These are phyloP conservation scores for Lepidurus packardi DNA, from an alignment of 1,140 invertebrate genomes.

Conservation along the genomic window DNA sequence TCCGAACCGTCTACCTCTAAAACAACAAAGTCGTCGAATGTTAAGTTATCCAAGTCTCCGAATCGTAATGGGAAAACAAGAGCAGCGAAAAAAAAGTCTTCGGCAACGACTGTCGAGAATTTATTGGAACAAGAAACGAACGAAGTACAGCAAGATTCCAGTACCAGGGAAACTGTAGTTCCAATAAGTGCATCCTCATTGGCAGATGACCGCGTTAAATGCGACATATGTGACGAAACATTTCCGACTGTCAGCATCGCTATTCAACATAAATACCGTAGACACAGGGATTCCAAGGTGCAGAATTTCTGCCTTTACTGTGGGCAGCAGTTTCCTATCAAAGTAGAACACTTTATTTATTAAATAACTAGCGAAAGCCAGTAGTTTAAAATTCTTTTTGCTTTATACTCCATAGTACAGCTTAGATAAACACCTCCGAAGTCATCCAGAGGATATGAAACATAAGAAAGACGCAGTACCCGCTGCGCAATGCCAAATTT, in stretches of 20 bases:
- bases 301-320: constrained; percentile 62
- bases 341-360: constrained; percentile 50
- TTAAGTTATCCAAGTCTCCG: background rate
- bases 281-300: constrained; percentile 55
- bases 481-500: constrained; percentile 54
- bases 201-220: constrained; percentile 44
- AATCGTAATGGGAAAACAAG: background rate
- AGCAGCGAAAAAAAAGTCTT: background rate
- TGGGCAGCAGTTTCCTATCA: constrained; percentile 62
- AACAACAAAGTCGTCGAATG: background rate
- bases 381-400: background rate
- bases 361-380: background rate
- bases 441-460: constrained; percentile 36
- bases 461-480: constrained; percentile 24
- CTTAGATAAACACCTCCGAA: constrained; percentile 54
- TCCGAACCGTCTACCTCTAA: background rate
- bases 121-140: background rate
- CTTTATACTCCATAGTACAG: constrained; percentile 49
- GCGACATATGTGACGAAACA: constrained; percentile 55
- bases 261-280: constrained; percentile 61
- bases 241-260: constrained; percentile 58
- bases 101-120: background rate
- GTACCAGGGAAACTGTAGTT: background rate
- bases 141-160: background rate
- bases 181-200: background rate